Evolutionary conservation across 2,113 vertebrate genomes (phyloP).

Genomic region (Strigops habroptila): DNA sequence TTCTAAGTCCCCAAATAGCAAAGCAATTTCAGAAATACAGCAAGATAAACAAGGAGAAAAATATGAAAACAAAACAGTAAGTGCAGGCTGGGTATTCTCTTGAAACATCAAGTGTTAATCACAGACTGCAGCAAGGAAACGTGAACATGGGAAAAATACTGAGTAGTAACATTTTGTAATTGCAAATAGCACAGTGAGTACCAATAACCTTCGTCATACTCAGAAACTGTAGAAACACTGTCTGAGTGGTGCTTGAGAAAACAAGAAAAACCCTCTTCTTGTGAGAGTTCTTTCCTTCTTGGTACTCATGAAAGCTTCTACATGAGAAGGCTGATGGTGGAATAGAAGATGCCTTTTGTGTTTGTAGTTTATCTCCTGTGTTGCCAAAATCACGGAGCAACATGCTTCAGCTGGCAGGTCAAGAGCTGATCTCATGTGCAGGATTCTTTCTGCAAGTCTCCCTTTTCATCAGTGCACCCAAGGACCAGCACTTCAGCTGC

Average conservation of each 20-base stretch:
- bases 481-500: background rate
- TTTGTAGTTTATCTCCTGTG: background rate
- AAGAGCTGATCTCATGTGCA: background rate
- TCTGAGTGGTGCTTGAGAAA: constrained; percentile 19
- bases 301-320: background rate
- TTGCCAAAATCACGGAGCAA: background rate
- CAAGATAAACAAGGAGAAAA: constrained; percentile 37
- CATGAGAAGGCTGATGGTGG: background rate
- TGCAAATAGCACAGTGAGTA: background rate
- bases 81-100: constrained; percentile 10
- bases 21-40: constrained; percentile 47
- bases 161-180: constrained; percentile 29
- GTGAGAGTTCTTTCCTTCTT: background rate
- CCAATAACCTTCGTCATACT: background rate
- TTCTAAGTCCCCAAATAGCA: constrained; percentile 40
- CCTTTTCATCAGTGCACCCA: background rate
- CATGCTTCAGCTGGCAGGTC: background rate
- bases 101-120: constrained; percentile 47
- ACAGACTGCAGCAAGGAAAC: background rate
- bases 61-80: constrained; percentile 21
- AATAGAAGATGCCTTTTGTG: background rate
- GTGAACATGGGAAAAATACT: background rate
- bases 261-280: background rate
- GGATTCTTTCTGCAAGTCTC: background rate
- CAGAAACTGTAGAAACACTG: constrained; percentile 3